Percentiles rank a stretch among this genome's conserved stretches.
Conservation (phyloP, 1,140 invertebrate genomes). For the Drosophila nasuta region DNA sequence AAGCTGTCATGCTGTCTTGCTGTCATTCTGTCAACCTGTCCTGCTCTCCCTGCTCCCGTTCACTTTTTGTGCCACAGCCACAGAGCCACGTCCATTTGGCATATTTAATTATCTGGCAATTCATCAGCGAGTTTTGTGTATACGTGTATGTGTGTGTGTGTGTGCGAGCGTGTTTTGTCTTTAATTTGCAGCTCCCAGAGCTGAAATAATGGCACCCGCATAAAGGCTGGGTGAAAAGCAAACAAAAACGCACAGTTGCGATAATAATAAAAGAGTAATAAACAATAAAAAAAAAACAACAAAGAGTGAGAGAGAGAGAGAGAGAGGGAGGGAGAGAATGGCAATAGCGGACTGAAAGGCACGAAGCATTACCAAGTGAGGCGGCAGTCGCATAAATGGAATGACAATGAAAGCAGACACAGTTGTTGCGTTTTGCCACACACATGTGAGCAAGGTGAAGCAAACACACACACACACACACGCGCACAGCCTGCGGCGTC, state of each 20-base stretch:
- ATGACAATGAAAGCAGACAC: constrained; percentile 43
- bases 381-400: constrained; percentile 45
- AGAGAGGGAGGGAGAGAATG: neutral
- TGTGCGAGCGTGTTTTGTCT: constrained; percentile 41
- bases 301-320: neutral
- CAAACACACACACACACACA: constrained; percentile 3
- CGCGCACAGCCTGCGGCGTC: constrained; percentile 1
- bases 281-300: constrained; percentile 47
- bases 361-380: constrained; percentile 41
- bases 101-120: constrained; percentile 62
- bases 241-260: constrained; percentile 34
- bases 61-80: neutral
- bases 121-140: constrained; percentile 37
- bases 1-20: constrained; percentile 20
- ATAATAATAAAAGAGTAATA: constrained; percentile 57
- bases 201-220: constrained; percentile 45
- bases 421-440: constrained; percentile 33
- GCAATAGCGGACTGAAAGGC: constrained; percentile 23
- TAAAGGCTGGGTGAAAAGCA: constrained; percentile 6
- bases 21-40: constrained; percentile 5
- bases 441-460: constrained; percentile 39
- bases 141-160: too few relatives aligned
- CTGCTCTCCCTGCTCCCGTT: too few relatives aligned
- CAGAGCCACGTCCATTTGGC: constrained; percentile 43
- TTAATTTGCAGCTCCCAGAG: constrained; percentile 40